Conservation (phyloP, 2,113 vertebrate genomes). For the Petrocephalus zakoni region DNA sequence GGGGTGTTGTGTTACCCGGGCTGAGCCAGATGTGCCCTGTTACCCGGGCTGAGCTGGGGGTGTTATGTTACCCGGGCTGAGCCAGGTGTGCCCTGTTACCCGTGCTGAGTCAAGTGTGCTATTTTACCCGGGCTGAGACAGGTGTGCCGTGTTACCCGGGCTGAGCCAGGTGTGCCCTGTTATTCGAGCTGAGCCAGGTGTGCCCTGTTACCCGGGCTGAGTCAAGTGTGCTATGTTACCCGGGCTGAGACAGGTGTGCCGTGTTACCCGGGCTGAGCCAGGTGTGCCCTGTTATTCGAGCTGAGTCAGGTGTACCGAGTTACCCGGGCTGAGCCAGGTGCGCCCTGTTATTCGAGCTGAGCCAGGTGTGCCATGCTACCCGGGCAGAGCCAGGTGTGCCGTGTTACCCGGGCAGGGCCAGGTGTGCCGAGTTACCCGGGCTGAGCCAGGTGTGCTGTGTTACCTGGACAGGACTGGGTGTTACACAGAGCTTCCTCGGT, state of each 20-base stretch:
- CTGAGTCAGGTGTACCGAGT: slow-evolving; percentile 38
- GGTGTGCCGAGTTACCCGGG: slow-evolving; percentile 19
- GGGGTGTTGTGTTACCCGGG: too few relatives aligned
- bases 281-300: slow-evolving; percentile 48
- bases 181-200: background rate
- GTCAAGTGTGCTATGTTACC: slow-evolving; percentile 34
- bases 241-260: slow-evolving; percentile 18
- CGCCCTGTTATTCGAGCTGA: slow-evolving; percentile 1
- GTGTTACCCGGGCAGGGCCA: background rate
- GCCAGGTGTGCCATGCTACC: slow-evolving; percentile 16
- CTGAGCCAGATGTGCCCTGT: background rate
- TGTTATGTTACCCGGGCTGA: slow-evolving; percentile 20
- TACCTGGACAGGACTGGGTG: slow-evolving; percentile 73
- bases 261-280: slow-evolving; percentile 47
- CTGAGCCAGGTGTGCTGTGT: slow-evolving; percentile 28
- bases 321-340: slow-evolving; percentile 83
- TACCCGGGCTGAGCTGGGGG: slow-evolving; percentile 73
- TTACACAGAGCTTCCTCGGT: slow-evolving; percentile 90
- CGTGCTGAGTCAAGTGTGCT: too few relatives aligned
- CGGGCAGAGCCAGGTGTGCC: slow-evolving; percentile 14
- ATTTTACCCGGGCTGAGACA: slow-evolving; percentile 68
- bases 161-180: slow-evolving; percentile 70
- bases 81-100: slow-evolving; percentile 19
- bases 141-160: slow-evolving; percentile 69
- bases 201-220: slow-evolving; percentile 19